A percentile compares a stretch with the other conserved stretches of the same genome.
These are phyloP conservation scores for Trachelus stipa DNA, from an alignment of 2,888 invertebrate genomes.

Conservation along the genomic window DNA sequence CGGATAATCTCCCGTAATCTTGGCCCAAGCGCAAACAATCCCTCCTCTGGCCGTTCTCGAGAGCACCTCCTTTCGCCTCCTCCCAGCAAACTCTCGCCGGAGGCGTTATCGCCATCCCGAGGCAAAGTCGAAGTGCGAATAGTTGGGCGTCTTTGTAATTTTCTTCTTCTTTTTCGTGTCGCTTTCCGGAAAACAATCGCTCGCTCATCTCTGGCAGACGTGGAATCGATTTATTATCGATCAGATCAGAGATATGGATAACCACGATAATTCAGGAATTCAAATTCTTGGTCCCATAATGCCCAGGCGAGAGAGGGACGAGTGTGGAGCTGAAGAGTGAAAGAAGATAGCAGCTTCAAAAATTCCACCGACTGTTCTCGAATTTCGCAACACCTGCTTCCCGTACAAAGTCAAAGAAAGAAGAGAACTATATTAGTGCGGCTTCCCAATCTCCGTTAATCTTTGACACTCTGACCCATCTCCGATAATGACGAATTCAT, in stretches of 20 bases:
- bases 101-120: not conserved
- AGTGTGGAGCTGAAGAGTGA: not conserved
- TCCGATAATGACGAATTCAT: not conserved
- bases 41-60: not conserved
- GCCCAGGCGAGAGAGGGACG: not conserved
- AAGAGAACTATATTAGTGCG: not conserved
- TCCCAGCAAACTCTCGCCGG: not conserved
- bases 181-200: not conserved
- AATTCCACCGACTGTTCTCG: not conserved
- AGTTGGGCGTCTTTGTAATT: not conserved
- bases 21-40: slow-evolving; percentile 17
- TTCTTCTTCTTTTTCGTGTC: not conserved
- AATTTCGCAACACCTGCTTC: not conserved
- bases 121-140: not conserved
- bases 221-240: not conserved
- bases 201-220: too few species aligned
- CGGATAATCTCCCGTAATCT: slow-evolving; percentile 24
- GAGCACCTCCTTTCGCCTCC: slow-evolving; percentile 8
- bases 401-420: not conserved
- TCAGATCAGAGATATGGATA: not conserved
- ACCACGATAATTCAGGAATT: not conserved
- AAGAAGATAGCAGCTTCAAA: not conserved
- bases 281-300: not conserved
- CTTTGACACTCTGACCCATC: not conserved
- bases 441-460: not conserved